Conservation (phyloP, 2,888 invertebrate species). For the Platycnemis pennipes region DNA sequence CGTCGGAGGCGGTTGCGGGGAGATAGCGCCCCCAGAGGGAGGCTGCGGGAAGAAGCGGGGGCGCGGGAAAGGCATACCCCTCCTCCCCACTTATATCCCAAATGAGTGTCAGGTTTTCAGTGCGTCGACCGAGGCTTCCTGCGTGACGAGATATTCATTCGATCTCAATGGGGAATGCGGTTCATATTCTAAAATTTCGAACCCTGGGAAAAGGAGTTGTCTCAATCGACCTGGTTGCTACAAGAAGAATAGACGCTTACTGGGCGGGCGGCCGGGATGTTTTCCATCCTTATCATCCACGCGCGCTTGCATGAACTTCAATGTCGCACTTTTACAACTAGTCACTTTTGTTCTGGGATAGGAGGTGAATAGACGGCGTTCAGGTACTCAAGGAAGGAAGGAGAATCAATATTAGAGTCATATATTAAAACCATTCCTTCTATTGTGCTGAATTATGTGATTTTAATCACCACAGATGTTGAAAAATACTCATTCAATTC, state of each 20-base stretch:
- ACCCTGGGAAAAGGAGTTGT: too few species aligned
- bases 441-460: too few species aligned
- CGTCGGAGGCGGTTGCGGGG: neutral
- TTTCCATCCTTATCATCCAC: too few species aligned
- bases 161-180: neutral
- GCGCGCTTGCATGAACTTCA: too few species aligned
- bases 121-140: neutral
- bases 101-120: constrained; percentile 32
- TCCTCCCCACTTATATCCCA: constrained; percentile 47
- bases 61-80: neutral
- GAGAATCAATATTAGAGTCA: neutral
- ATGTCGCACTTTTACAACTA: neutral
- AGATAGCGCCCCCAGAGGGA: neutral
- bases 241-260: too few species aligned
- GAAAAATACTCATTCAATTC: constrained; percentile 11
- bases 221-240: neutral
- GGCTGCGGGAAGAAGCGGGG: neutral
- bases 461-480: neutral
- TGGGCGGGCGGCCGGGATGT: too few species aligned
- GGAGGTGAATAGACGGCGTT: neutral
- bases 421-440: neutral
- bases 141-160: constrained; percentile 43
- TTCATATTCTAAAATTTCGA: neutral
- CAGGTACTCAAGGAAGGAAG: neutral
- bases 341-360: too few species aligned